phyloP scores from a whole-genome alignment of 2,888 invertebrate species.

The Spilarctia lutea region DNA sequence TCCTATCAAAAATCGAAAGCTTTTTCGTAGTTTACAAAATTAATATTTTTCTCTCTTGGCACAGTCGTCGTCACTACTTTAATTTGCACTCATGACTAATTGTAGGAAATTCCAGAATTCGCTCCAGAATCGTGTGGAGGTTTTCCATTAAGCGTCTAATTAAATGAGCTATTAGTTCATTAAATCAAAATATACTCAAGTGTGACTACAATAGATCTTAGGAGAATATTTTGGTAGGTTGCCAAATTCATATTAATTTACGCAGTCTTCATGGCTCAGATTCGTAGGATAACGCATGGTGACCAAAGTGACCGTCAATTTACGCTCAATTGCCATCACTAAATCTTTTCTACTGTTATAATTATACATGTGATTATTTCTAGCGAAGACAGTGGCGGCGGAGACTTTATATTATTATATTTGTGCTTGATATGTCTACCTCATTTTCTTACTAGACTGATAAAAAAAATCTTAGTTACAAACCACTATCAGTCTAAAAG shows the following conservation, averaged over 20 bases:
- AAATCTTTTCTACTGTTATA: conserved; percentile 1
- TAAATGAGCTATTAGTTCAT: conserved; percentile 23
- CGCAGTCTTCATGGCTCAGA: conserved; percentile 22
- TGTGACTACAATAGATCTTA: conserved; percentile 39
- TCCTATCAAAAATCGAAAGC: too few relatives aligned
- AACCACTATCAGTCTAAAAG: not conserved
- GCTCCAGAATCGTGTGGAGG: not conserved
- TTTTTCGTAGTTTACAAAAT: not conserved
- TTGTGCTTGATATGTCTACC: not conserved
- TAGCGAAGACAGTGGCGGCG: not conserved
- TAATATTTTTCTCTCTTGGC: not conserved
- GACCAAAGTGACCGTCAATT: conserved; percentile 16
- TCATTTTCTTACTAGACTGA: not conserved
- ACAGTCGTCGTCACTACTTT: not conserved
- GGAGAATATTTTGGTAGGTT: conserved; percentile 23
- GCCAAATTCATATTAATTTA: conserved; percentile 45
- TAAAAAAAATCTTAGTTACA: not conserved
- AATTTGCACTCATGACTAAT: not conserved
- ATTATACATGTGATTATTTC: conserved; percentile 5
- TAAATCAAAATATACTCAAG: conserved; percentile 29
- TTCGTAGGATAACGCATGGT: conserved; percentile 31
- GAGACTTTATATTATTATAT: not conserved
- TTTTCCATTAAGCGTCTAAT: conserved; percentile 20
- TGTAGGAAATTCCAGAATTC: not conserved
- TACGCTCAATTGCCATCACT: conserved; percentile 17